These are phyloP conservation scores for Sesamia nonagrioides DNA, from an alignment of 1,140 invertebrate genomes.

Conservation along the genomic window DNA sequence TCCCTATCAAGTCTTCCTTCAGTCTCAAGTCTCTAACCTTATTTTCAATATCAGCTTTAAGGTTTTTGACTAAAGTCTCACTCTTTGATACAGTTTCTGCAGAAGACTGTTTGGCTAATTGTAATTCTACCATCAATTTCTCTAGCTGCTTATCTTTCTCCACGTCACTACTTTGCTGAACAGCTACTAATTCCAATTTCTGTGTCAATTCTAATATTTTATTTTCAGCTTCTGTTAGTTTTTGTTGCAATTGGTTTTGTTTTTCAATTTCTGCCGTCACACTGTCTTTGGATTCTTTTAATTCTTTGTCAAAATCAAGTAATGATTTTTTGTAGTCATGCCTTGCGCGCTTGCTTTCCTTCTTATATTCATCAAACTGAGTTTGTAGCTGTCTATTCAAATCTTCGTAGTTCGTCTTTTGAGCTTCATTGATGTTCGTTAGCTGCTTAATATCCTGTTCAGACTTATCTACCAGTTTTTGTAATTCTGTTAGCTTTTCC, in stretches of 20 bases:
- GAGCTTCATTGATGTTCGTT: slow-evolving; percentile 81
- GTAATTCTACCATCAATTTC: slow-evolving; percentile 80
- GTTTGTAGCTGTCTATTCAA: slow-evolving; percentile 82
- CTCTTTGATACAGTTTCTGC: slow-evolving; percentile 67
- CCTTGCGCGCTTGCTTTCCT: slow-evolving; percentile 77
- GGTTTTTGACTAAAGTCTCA: slow-evolving; percentile 75
- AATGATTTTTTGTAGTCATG: slow-evolving; percentile 80
- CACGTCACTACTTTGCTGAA: slow-evolving; percentile 75
- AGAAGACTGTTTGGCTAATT: slow-evolving; percentile 72
- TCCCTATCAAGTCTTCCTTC: slow-evolving; percentile 75
- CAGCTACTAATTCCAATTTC: slow-evolving; percentile 78
- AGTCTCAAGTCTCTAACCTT: slow-evolving; percentile 78
- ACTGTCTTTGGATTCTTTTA: slow-evolving; percentile 84
- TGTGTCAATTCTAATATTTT: slow-evolving; percentile 77
- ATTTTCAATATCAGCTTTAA: slow-evolving; percentile 76
- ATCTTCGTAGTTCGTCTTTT: slow-evolving; percentile 84
- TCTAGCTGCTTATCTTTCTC: slow-evolving; percentile 81
- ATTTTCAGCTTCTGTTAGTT: slow-evolving; percentile 77
- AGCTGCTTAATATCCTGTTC: slow-evolving; percentile 84
- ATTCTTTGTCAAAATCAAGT: slow-evolving; percentile 78
- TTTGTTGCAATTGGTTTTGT: slow-evolving; percentile 80
- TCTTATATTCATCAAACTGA: slow-evolving; percentile 83
- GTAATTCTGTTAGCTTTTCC: slow-evolving; percentile 35
- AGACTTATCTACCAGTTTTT: slow-evolving; percentile 71
- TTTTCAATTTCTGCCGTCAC: slow-evolving; percentile 83